Evolutionary conservation across 2,888 invertebrate species (phyloP).

Genomic region (Ariolimax columbianus): DNA sequence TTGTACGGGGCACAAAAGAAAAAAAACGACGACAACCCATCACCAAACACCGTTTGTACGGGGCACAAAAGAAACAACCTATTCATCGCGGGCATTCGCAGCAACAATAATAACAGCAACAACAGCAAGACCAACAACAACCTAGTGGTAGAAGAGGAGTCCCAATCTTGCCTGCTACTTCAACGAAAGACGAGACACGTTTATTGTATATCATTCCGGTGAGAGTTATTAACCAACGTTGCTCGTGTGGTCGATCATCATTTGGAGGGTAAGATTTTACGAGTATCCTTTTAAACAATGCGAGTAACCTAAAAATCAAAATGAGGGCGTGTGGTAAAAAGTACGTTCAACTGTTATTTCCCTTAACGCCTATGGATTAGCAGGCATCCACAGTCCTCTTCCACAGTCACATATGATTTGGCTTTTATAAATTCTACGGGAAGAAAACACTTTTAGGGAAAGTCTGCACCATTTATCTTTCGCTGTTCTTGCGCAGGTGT

Average conservation of each 20-base stretch:
- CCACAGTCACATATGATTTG: neutral
- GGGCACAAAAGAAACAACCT: too few relatives aligned
- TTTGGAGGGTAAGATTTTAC: neutral
- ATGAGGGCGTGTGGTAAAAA: neutral
- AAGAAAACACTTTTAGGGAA: neutral
- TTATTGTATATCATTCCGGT: too few relatives aligned
- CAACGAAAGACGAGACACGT: too few relatives aligned
- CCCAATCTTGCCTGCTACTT: too few relatives aligned
- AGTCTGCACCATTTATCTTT: neutral
- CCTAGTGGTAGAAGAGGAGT: too few relatives aligned
- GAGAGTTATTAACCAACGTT: too few relatives aligned
- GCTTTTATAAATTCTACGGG: neutral
- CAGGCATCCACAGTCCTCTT: neutral
- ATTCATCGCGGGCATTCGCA: too few relatives aligned
- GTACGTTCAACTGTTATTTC: neutral
- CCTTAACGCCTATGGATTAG: neutral
- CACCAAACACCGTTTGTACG: too few relatives aligned
- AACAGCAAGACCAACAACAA: too few relatives aligned
- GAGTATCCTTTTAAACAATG: neutral
- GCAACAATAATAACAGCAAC: too few relatives aligned
- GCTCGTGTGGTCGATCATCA: conserved; percentile 13
- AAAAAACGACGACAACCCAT: too few relatives aligned
- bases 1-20: too few relatives aligned
- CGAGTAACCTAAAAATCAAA: neutral
- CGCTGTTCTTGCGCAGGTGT: neutral